phyloP scores from a whole-genome alignment of 2,113 vertebrate species.

The Aspiorhynchus laticeps region DNA sequence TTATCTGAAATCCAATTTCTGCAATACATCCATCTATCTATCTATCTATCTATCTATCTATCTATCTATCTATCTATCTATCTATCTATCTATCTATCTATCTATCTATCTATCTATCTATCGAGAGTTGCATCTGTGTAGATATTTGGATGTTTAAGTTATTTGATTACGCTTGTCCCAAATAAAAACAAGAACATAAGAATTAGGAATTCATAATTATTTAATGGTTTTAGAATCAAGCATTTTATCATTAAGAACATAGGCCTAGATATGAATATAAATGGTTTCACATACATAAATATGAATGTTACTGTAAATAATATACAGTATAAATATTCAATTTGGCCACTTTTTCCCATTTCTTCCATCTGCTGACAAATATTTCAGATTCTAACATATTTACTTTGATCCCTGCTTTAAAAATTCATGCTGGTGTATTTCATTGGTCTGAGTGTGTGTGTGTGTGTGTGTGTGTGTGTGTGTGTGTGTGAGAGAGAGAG shows the following conservation, averaged over 20 bases:
- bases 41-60: no score
- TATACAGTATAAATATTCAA: background rate
- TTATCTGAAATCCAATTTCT: background rate
- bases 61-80: no score
- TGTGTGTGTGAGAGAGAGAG: background rate
- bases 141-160: no score
- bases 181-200: no score
- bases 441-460: background rate
- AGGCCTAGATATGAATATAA: background rate
- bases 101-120: no score
- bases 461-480: background rate
- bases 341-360: background rate
- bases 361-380: background rate
- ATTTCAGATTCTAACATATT: background rate
- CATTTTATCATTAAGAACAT: background rate
- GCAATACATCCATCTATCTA: no score
- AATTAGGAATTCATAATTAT: no score
- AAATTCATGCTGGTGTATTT: background rate
- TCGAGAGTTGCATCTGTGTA: no score
- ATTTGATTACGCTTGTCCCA: no score
- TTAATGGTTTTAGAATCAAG: background rate
- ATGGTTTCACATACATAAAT: background rate
- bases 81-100: no score
- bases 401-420: background rate
- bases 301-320: background rate